Conservation (phyloP, 1,140 invertebrate genomes). For the Caerostris extrusa region DNA sequence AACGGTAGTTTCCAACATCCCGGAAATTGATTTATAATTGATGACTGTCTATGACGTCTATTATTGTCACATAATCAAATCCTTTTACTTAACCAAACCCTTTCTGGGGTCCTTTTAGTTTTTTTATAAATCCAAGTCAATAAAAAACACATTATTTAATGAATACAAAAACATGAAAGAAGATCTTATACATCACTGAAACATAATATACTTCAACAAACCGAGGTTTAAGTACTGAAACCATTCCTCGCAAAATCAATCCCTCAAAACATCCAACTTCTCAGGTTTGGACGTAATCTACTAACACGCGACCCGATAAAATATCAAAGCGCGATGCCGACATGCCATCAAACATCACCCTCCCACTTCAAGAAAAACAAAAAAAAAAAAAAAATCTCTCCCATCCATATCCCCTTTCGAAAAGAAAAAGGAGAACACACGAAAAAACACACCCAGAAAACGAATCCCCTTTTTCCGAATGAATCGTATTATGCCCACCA, state of each 20-base stretch:
- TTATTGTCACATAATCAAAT: no score
- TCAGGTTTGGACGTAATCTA: not conserved
- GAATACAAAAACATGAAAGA: no score
- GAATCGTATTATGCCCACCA: slow-evolving; percentile 47
- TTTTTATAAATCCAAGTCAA: no score
- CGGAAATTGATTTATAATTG: no score
- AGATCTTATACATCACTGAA: no score
- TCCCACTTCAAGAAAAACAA: not conserved
- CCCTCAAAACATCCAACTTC: not conserved
- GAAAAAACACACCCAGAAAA: slow-evolving; percentile 31
- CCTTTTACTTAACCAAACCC: no score
- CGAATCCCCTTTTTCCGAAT: slow-evolving; percentile 30
- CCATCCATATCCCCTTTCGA: slow-evolving; percentile 9
- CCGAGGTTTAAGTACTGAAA: no score
- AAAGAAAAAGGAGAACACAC: not conserved
- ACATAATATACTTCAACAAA: not conserved
- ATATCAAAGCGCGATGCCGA: slow-evolving; percentile 31
- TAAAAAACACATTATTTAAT: no score
- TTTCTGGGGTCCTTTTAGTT: no score
- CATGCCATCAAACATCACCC: slow-evolving; percentile 19
- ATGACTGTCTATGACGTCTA: no score
- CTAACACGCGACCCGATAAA: slow-evolving; percentile 8
- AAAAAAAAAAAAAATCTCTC: not conserved
- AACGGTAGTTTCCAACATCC: no score
- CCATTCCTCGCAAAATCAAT: not conserved